These are phyloP conservation scores for Cerastoderma edule DNA, from an alignment of 2,888 invertebrate genomes.

Conservation along the genomic window DNA sequence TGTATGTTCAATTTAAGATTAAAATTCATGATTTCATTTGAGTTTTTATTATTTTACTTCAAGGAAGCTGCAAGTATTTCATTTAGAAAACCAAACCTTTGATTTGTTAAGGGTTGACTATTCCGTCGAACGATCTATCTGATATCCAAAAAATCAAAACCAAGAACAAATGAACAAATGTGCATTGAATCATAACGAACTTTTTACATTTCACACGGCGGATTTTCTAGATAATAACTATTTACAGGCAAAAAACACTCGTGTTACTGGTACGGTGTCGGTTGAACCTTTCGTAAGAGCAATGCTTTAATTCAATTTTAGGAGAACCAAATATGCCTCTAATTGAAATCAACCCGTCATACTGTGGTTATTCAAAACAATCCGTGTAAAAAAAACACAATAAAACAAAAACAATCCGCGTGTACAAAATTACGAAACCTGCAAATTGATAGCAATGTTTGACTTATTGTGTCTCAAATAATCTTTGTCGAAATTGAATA, in stretches of 20 bases:
- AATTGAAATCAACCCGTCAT: background rate
- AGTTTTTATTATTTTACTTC: no score
- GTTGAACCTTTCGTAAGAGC: background rate
- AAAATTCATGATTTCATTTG: no score
- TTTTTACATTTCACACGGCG: slow-evolving; percentile 6
- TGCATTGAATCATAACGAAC: slow-evolving; percentile 24
- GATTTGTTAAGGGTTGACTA: slow-evolving; percentile 14
- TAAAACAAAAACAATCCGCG: no score
- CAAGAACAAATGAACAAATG: slow-evolving; percentile 3
- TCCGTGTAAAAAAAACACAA: no score
- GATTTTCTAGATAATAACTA: slow-evolving; percentile 23
- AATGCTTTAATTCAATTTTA: background rate
- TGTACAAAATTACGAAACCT: no score
- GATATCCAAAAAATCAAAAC: slow-evolving; percentile 20
- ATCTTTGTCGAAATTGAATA: no score
- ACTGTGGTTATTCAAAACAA: no score
- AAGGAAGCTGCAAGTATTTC: no score
- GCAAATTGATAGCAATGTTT: no score
- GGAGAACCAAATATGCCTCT: background rate
- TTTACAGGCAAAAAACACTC: background rate
- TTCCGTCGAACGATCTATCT: slow-evolving; percentile 21
- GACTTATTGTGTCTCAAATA: no score
- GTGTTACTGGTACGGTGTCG: background rate
- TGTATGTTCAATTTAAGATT: no score
- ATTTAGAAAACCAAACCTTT: background rate